Evolutionary conservation across 2,113 vertebrate genomes (phyloP), one percentile per base, ranked within the genome.

Genomic region (Zosterops hypoxanthus): DNA sequence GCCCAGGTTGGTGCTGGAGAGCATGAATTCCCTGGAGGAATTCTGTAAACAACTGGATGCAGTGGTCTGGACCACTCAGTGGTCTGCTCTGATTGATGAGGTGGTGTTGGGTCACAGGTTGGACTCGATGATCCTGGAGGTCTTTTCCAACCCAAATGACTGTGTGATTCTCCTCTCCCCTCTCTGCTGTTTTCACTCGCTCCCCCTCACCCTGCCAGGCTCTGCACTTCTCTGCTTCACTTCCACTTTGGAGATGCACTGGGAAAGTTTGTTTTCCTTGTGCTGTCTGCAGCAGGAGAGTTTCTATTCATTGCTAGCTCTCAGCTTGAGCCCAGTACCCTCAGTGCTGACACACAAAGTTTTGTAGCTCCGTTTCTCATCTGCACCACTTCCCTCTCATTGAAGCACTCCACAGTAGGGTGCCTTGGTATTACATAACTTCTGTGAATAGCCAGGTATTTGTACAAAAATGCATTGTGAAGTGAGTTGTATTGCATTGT

Each of bases 401-500:
- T 7, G 8, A 83, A 93, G 39, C 12, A 4, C 50, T 89, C 47
- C 63, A 76, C 88, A 89, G 61, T 28, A 57, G 82, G 69, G 31
- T 57, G 49, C 61, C 57, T 65, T 9, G 5, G 70, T 55, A 11
- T 93, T 81, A 39, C 39, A 28, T 56, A 91, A 88, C 68, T 76
- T 66, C 63, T 83, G 47, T 5, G 1, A 82, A 88, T 55, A 75
- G 82, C 1, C 0, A 79, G 86, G 61, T 79, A 61, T 91, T 93
- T 85, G 88, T 90, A 60, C 79, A 55, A 68, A 73, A 91, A 81
- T 21, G 39, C 55, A 53, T 69, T 88, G 70, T 70, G 73, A 59
- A 90, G 92, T 85, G 60, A 84, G 80, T 86, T 82, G 70, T 61
- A 3, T 22, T 36, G 34, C 50, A 77, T 90, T 95, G 87, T 90